Evolutionary conservation across 2,797 vertebrate species (phyloP).

Genomic region (Glyptemys insculpta): DNA sequence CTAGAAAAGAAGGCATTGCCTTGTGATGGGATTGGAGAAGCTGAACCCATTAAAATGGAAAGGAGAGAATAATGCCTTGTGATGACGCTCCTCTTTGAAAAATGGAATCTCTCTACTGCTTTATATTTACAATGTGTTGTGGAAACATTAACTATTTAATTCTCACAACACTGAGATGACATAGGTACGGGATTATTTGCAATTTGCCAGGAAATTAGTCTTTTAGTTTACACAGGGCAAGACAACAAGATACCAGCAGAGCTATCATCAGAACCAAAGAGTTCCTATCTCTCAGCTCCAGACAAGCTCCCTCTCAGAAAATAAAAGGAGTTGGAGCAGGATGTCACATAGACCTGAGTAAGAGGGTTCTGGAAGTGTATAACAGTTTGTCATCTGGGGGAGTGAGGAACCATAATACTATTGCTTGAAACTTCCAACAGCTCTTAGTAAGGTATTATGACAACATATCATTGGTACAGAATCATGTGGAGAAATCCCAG

Average conservation of each 20-base stretch:
- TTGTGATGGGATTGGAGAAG: slow-evolving; percentile 48
- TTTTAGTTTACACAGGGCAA: neutral
- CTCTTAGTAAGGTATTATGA: neutral
- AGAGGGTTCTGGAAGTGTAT: neutral
- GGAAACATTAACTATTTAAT: slow-evolving; percentile 65
- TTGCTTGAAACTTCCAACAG: neutral
- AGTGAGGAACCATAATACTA: neutral
- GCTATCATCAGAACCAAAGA: neutral
- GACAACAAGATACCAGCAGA: neutral
- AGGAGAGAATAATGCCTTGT: slow-evolving; percentile 72
- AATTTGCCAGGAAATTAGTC: slow-evolving; percentile 2
- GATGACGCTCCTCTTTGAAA: neutral
- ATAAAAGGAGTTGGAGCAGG: neutral
- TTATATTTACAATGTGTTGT: slow-evolving; percentile 30
- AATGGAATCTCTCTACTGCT: slow-evolving; percentile 34
- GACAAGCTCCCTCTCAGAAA: neutral
- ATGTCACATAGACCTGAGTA: neutral
- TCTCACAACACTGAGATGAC: neutral
- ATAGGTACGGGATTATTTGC: slow-evolving; percentile 54
- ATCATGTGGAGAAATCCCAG: neutral
- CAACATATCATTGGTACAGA: neutral
- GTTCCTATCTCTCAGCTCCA: neutral
- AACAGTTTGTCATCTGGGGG: neutral
- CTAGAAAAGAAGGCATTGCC: slow-evolving; percentile 31
- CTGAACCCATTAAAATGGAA: slow-evolving; percentile 61